Base-by-base conservation (phyloP, 2,888 invertebrate genomes). In the Drosophila pegasa region DNA sequence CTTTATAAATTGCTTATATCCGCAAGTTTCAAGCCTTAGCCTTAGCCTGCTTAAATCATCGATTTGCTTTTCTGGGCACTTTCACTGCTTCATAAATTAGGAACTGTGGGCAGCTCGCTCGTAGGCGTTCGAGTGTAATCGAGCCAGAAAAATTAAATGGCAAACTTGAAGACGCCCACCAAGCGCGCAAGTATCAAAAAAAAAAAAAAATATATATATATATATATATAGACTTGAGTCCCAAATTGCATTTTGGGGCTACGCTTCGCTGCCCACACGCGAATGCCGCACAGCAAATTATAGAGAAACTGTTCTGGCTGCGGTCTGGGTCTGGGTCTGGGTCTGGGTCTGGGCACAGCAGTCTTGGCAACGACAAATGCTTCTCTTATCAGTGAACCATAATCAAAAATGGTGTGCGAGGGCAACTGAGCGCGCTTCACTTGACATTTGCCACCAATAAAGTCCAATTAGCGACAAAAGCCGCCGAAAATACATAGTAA, bases 391-490 rank as follows among this genome's bases (percentile, higher is more conserved):
- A 76, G 66, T 54, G 74, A 76, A 71, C 61, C 75, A 71, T 71
- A 67, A 75, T 75, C 75, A 75, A n/a, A 59, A 71, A 22, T 63
- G 20, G 33, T 40, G 16, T n/a, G n/a, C n/a, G n/a, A n/a, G n/a
- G n/a, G n/a, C n/a, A n/a, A n/a, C n/a, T n/a, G 57, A 37, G 14
- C 58, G 58, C 71, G 75, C 70, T 71, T 80, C 78, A 73, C 81
- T 83, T 87, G 75, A 84, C 85, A 73, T 76, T 81, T 78, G 72
- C 82, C 72, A 78, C 81, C 87, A 84, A 83, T 87, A 83, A 81
- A 78, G 87, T 56, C 85, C 82, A 83, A 83, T 83, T 84, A 83
- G 85, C 66, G 73, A 27, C 55, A 27, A 43, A n/a, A 25, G 50
- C 31, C 20, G 2, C 12, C 20, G 5, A 27, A 63, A 35, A 41